Conservation (phyloP, 2,888 invertebrate species). For the Apoderus coryli region DNA sequence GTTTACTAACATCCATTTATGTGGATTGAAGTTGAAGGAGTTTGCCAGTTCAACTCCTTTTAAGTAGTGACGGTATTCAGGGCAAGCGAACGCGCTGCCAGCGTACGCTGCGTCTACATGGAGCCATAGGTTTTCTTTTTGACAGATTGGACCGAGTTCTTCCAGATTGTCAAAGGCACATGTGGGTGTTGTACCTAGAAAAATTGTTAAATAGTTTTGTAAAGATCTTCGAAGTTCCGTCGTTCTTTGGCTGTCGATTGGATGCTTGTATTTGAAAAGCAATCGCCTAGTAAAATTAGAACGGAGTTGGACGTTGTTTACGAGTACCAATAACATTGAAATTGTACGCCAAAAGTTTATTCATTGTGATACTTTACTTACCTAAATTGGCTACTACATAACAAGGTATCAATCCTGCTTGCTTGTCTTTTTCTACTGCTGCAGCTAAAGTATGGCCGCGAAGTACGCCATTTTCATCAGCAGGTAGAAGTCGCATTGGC, state of each 20-base stretch:
- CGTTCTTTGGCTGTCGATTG: too few species aligned
- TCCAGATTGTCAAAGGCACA: conserved; percentile 84
- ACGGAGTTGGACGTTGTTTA: too few species aligned
- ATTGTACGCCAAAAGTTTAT: too few species aligned
- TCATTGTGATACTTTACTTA: too few species aligned
- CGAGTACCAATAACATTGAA: too few species aligned
- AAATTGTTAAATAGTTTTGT: too few species aligned
- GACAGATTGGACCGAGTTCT: conserved; percentile 73
- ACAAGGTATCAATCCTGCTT: conserved; percentile 74
- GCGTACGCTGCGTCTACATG: conserved; percentile 97
- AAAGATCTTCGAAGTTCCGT: too few species aligned
- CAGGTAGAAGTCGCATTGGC: conserved; percentile 56
- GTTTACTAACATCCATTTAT: conserved; percentile 91
- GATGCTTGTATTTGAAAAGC: too few species aligned
- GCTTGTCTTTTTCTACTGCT: conserved; percentile 63
- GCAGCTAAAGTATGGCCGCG: conserved; percentile 49
- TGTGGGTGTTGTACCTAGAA: conserved; percentile 45
- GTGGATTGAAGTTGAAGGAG: conserved; percentile 88
- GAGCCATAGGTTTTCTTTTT: conserved; percentile 65
- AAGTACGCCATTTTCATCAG: conserved; percentile 52
- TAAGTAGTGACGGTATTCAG: conserved; percentile 59
- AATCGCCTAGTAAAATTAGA: too few species aligned
- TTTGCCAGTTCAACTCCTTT: conserved; percentile 59
- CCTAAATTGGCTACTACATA: conserved; percentile 61
- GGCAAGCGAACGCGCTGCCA: conserved; percentile 80